phyloP scores from a whole-genome alignment of 2,797 vertebrate species.

The Sebastes hubbsi region DNA sequence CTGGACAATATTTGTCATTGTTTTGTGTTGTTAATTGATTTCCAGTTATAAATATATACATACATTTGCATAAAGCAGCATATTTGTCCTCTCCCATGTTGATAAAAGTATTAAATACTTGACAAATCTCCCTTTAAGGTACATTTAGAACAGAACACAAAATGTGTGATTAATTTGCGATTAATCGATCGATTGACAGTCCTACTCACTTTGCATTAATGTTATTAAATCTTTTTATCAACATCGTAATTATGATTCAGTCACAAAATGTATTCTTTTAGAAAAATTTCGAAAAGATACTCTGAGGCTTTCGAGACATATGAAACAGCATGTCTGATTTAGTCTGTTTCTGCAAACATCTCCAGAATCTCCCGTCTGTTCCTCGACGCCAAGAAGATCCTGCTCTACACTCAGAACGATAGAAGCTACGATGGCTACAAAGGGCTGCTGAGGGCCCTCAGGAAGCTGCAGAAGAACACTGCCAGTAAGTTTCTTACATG shows the following conservation, averaged over 20 bases:
- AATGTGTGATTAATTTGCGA: no score
- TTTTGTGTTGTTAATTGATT: no score
- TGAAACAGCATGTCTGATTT: not conserved
- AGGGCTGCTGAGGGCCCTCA: conserved; percentile 86
- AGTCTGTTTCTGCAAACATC: not conserved
- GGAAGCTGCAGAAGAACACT: conserved; percentile 83
- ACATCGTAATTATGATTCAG: not conserved
- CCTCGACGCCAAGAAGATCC: conserved; percentile 90
- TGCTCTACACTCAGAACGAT: conserved; percentile 92
- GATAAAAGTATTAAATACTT: no score
- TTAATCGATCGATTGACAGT: no score
- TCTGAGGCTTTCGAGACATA: not conserved
- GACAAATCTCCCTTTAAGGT: no score
- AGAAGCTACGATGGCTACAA: conserved; percentile 89
- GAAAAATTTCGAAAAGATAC: not conserved
- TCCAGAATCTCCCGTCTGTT: conserved; percentile 93
- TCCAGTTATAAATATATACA: no score
- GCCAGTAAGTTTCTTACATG: conserved; percentile 78
- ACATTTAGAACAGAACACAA: no score
- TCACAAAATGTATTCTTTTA: not conserved
- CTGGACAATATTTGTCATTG: no score
- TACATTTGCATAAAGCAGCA: no score
- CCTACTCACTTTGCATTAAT: not conserved
- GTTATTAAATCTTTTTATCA: not conserved
- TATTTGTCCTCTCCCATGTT: no score